These are phyloP conservation scores for Argopecten irradians DNA, from an alignment of 1,140 invertebrate species.

Conservation along the genomic window DNA sequence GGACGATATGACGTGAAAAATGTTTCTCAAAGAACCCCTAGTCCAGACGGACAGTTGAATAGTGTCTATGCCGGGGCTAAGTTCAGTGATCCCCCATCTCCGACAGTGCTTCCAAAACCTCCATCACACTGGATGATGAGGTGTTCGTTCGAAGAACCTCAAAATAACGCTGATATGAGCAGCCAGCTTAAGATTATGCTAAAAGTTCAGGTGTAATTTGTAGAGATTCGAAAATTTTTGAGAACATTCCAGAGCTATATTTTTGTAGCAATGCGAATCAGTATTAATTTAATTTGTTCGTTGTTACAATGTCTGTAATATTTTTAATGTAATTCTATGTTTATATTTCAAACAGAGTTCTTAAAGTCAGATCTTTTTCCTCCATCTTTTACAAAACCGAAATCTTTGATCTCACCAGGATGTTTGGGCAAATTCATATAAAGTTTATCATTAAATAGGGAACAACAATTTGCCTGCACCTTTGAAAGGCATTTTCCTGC, in stretches of 20 bases:
- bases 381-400: background rate
- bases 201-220: conserved; percentile 74
- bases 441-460: background rate
- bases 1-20: conserved; percentile 15
- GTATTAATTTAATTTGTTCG: conserved; percentile 59
- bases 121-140: conserved; percentile 80
- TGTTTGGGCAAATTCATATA: background rate
- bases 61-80: conserved; percentile 81
- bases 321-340: conserved; percentile 52
- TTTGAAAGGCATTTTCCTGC: background rate
- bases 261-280: conserved; percentile 57
- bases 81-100: conserved; percentile 82
- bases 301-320: conserved; percentile 53
- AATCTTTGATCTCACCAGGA: conserved; percentile 22
- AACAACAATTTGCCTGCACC: background rate
- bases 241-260: conserved; percentile 63
- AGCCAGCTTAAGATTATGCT: conserved; percentile 80
- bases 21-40: background rate
- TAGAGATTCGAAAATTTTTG: background rate
- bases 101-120: conserved; percentile 81
- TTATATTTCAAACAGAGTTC: conserved; percentile 5
- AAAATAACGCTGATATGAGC: conserved; percentile 71
- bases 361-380: conserved; percentile 31
- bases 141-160: conserved; percentile 31
- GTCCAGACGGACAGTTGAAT: conserved; percentile 24